Conservation (phyloP, 2,797 vertebrate genomes). For the Labroides dimidiatus region DNA sequence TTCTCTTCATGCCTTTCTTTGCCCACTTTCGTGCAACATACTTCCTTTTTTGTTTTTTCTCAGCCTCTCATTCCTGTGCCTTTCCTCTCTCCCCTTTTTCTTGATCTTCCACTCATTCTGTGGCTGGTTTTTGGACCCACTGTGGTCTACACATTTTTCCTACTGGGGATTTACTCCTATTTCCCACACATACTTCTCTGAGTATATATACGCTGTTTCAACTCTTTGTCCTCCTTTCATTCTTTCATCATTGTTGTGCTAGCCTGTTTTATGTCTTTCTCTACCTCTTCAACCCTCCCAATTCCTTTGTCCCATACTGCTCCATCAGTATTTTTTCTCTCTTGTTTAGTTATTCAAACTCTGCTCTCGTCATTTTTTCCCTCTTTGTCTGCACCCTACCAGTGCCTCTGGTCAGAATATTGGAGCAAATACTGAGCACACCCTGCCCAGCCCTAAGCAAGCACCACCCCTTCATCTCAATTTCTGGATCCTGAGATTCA, state of each 20-base stretch:
- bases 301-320: slow-evolving; percentile 25
- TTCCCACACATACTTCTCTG: neutral
- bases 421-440: slow-evolving; percentile 22
- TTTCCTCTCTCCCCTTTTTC: neutral
- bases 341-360: neutral
- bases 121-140: neutral
- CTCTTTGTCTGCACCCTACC: slow-evolving; percentile 19
- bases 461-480: neutral
- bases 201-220: neutral
- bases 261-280: slow-evolving; percentile 15
- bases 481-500: slow-evolving; percentile 4
- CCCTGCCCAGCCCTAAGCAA: slow-evolving; percentile 28
- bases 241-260: slow-evolving; percentile 16
- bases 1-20: slow-evolving; percentile 47
- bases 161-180: neutral
- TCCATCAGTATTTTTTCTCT: neutral
- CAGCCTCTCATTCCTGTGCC: neutral
- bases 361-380: slow-evolving; percentile 1
- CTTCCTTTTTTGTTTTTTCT: neutral
- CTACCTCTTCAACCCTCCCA: neutral
- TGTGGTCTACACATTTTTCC: neutral
- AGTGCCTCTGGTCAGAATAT: slow-evolving; percentile 27
- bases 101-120: slow-evolving; percentile 7
- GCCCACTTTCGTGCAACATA: neutral
- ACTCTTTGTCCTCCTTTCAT: slow-evolving; percentile 15